Base-by-base conservation (phyloP, 1,140 invertebrate species). In the Zaprionus kolodkinae region DNA sequence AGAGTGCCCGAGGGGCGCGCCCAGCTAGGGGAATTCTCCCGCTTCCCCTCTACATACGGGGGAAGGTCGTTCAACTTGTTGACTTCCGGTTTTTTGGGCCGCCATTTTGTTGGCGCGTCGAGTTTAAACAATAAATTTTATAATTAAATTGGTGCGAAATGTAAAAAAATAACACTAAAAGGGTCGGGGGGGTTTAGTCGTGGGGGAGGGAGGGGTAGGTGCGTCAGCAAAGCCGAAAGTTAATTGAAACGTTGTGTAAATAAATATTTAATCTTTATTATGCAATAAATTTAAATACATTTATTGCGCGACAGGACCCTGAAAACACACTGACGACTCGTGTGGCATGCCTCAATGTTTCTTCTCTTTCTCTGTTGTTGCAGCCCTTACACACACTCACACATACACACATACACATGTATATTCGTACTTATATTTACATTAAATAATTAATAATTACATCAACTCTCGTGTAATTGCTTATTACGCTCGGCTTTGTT, bases 261-360 rank as follows among this genome's bases (percentile, higher is more conserved):
- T 90, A 89, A 90, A 89, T 89, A 90, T 89, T 89, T 89, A 89
- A 89, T 89, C 86, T 90, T 90, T 89, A 89, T 89, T 89, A 90
- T 90, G 86, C 85, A 90, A 89, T 89, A 90, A 89, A 89, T 89
- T 89, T 89, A 89, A 89, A 90, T 89, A 90, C 86, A 90, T 88
- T 84, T 89, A 88, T 88, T 79, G 68, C 64, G 17, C 61, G 43
- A 33, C 71, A 67, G 40, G n/a, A 6, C n/a, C 40, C 40, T 21
- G 30, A 43, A 43, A 43, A 43, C 64, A 56, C 66, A 54, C 45
- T 21, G 59, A 25, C 27, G 45, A 15, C 54, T 50, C 17, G 4
- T 50, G 45, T 25, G 45, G 45, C 45, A 50, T 50, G 45, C 45
- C 45, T 50, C 45, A 50, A 5, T 50, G 9, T 50, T 50, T 15